Conservation (phyloP, 2,888 invertebrate species). For the Globia sparganii region DNA sequence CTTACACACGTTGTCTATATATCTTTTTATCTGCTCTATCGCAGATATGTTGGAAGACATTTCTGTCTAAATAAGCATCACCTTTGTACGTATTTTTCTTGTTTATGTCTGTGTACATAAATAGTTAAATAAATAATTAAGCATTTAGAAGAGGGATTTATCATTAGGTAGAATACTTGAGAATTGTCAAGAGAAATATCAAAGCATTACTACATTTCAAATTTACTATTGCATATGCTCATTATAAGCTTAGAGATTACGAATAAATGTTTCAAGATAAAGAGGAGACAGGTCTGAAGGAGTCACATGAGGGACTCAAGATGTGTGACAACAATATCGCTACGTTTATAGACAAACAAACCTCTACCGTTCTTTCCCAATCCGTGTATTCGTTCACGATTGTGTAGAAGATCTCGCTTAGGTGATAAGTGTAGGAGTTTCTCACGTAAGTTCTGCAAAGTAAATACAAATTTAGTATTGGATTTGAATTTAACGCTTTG, state of each 20-base stretch:
- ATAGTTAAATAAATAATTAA: neutral
- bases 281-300: neutral
- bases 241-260: conserved; percentile 17
- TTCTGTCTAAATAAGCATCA: neutral
- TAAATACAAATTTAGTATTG: conserved; percentile 19
- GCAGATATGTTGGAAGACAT: neutral
- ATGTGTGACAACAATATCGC: conserved; percentile 47
- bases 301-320: conserved; percentile 19
- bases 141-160: conserved; percentile 1
- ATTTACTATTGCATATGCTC: conserved; percentile 5
- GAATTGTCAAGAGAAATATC: conserved; percentile 6
- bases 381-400: conserved; percentile 99
- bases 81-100: neutral
- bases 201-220: conserved; percentile 12
- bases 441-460: conserved; percentile 95
- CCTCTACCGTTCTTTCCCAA: conserved; percentile 97
- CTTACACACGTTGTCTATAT: neutral
- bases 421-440: conserved; percentile 98
- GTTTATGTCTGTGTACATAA: neutral
- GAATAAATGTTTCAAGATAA: conserved; percentile 20
- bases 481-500: neutral
- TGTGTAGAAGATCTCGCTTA: conserved; percentile 98
- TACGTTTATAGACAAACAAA: conserved; percentile 81
- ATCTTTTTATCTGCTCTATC: neutral
- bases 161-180: conserved; percentile 6